Percentiles rank a stretch among this genome's conserved stretches.
These are phyloP conservation scores for Girardinus metallicus DNA, from an alignment of 2,797 vertebrate genomes.

Conservation along the genomic window DNA sequence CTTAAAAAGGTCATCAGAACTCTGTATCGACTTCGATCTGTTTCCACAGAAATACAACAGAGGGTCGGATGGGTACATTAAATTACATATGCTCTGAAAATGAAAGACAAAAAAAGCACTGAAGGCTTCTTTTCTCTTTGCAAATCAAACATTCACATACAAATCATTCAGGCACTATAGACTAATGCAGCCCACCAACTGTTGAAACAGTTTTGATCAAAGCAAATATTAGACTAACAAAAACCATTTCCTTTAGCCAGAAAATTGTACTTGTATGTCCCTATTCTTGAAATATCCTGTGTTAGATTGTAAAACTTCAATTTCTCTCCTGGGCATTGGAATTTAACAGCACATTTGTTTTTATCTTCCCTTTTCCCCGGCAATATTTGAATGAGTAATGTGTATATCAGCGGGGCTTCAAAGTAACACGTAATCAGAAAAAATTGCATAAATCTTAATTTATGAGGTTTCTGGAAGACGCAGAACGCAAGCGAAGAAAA, in stretches of 20 bases:
- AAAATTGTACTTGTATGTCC: not conserved
- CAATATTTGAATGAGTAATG: not conserved
- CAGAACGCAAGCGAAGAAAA: conserved; percentile 17
- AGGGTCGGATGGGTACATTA: not conserved
- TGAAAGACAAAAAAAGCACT: conserved; percentile 19
- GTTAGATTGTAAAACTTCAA: not conserved
- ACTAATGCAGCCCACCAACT: not conserved
- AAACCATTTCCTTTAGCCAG: not conserved
- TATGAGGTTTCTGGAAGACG: not conserved
- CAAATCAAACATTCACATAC: conserved; percentile 4
- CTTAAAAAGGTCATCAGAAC: conserved; percentile 30
- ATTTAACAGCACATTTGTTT: not conserved
- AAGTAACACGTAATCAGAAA: conserved; percentile 4
- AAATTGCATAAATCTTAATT: not conserved
- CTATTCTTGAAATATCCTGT: not conserved
- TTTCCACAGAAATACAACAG: conserved; percentile 12
- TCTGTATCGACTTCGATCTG: conserved; percentile 26
- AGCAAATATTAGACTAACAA: not conserved
- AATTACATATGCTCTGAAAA: not conserved
- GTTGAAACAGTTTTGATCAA: not conserved
- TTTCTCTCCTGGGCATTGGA: not conserved
- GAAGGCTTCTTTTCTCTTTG: conserved; percentile 19
- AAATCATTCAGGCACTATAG: not conserved
- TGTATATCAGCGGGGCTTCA: conserved; percentile 3
- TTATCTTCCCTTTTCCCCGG: not conserved